A percentile compares a stretch with the other conserved stretches of the same genome.
These are phyloP conservation scores for Mus minutoides DNA, from an alignment of 2,797 vertebrate species.

Conservation along the genomic window DNA sequence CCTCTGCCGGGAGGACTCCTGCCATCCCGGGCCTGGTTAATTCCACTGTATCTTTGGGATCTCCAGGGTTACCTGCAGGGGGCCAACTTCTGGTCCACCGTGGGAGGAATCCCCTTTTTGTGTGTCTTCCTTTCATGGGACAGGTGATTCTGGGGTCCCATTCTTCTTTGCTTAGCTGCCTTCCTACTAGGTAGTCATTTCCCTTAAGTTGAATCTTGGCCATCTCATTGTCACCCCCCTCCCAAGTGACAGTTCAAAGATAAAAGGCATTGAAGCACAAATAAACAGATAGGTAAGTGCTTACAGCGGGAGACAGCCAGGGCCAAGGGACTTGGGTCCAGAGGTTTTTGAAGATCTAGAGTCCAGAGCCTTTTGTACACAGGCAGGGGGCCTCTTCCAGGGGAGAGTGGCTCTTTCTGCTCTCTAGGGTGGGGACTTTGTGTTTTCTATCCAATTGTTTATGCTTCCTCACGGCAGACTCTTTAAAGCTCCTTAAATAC, in stretches of 20 bases:
- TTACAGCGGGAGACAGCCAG: not conserved
- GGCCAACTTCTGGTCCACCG: not conserved
- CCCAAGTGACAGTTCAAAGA: not conserved
- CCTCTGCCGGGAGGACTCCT: not conserved
- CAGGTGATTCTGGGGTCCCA: not conserved
- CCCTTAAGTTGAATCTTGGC: not conserved
- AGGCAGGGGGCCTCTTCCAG: rapidly evolving
- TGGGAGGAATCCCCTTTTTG: not conserved
- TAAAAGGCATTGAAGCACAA: not conserved
- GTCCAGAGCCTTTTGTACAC: not conserved
- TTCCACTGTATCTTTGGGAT: not conserved
- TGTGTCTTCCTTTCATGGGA: not conserved
- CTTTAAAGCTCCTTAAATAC: conserved; percentile 56
- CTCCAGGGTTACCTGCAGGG: not conserved
- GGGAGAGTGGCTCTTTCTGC: not conserved
- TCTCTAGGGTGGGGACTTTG: not conserved
- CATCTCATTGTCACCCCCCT: not conserved
- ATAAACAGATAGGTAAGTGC: not conserved
- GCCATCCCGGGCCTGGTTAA: not conserved
- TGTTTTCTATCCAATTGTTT: conserved; percentile 28
- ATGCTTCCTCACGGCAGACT: not conserved
- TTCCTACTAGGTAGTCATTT: not conserved
- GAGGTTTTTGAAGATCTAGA: not conserved
- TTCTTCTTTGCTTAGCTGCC: not conserved
- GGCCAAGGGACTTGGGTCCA: not conserved